Percentiles rank a stretch among this genome's conserved stretches.
Evolutionary conservation across 2,113 vertebrate species (phyloP).

Genomic region (Madoqua kirkii): DNA sequence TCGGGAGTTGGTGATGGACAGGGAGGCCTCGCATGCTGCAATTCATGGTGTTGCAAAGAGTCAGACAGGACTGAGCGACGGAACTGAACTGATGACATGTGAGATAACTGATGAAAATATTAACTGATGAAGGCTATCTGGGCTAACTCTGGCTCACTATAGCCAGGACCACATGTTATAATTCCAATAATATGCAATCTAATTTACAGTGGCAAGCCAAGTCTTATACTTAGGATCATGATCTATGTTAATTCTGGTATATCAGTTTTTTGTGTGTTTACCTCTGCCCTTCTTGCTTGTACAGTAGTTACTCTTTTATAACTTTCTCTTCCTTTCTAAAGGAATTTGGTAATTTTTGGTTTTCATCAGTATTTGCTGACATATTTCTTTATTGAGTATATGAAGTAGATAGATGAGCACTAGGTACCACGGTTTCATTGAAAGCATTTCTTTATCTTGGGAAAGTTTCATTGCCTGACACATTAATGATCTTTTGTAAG

Average conservation of each 20-base stretch:
- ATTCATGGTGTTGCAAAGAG: too few species aligned
- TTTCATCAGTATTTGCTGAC: not conserved
- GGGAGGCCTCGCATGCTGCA: too few species aligned
- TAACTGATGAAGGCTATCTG: not conserved
- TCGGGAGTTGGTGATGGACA: too few species aligned
- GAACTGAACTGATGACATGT: not conserved
- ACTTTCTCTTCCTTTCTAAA: not conserved
- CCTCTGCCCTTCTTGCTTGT: not conserved
- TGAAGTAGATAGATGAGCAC: not conserved
- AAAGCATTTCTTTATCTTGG: not conserved
- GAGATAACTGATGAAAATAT: not conserved
- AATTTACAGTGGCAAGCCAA: not conserved
- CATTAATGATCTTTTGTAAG: not conserved
- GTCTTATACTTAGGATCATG: not conserved
- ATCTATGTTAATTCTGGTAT: not conserved
- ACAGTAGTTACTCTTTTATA: not conserved
- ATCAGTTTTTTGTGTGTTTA: not conserved
- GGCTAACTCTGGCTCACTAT: not conserved
- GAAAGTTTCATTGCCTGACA: not conserved
- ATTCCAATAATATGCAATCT: not conserved
- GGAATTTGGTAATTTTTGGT: not conserved
- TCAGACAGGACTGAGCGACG: accelerated
- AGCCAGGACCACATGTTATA: not conserved
- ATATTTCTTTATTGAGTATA: not conserved
- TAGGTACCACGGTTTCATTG: not conserved